phyloP scores from a whole-genome alignment of 1,140 invertebrate genomes.

The Elymnias hypermnestra region DNA sequence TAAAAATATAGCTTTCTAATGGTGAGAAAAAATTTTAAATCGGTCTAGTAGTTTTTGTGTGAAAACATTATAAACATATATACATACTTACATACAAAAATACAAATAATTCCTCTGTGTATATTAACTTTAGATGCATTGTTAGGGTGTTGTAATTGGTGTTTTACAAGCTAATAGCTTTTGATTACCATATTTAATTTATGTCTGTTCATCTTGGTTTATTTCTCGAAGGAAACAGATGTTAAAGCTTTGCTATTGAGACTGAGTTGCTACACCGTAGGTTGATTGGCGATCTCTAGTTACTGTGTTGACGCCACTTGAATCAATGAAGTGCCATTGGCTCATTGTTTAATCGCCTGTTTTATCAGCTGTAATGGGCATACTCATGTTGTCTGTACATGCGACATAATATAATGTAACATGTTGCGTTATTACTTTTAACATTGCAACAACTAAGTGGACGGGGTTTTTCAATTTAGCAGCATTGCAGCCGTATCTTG shows the following conservation, averaged over 20 bases:
- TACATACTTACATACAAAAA: no score
- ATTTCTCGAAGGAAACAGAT: not conserved
- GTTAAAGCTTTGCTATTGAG: conserved; percentile 19
- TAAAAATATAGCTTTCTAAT: no score
- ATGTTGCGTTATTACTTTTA: not conserved
- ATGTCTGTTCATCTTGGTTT: no score
- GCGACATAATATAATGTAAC: not conserved
- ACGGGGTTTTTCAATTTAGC: not conserved
- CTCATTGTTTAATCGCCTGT: conserved; percentile 66
- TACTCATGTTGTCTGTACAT: conserved; percentile 4
- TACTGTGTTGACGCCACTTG: conserved; percentile 56
- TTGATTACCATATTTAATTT: no score
- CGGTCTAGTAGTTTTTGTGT: no score
- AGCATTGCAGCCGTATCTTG: not conserved
- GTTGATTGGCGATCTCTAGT: conserved; percentile 54
- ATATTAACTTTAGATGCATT: no score
- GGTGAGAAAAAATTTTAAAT: no score
- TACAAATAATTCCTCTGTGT: no score
- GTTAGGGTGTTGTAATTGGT: no score
- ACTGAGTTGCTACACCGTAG: conserved; percentile 8
- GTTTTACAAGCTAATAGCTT: no score
- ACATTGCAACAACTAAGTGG: not conserved
- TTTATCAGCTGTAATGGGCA: conserved; percentile 61
- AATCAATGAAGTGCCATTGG: conserved; percentile 63
- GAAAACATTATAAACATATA: no score